A percentile compares a stretch with the other conserved stretches of the same genome.
Conservation (phyloP, 2,797 vertebrate species). For the Tympanoctomys barrerae region DNA sequence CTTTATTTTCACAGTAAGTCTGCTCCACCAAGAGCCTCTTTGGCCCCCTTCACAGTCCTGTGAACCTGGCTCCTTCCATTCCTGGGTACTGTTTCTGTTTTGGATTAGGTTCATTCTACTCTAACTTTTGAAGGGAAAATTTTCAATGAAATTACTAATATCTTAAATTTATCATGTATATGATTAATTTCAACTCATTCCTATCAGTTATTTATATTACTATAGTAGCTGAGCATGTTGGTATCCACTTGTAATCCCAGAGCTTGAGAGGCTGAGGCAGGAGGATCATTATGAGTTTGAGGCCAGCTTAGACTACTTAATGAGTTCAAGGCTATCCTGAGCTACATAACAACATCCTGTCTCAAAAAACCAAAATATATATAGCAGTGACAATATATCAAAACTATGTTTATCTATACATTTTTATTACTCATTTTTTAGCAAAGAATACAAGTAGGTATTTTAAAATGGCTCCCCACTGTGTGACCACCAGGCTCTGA, state of each 20-base stretch:
- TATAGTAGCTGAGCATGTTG: neutral
- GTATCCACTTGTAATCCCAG: neutral
- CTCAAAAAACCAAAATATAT: neutral
- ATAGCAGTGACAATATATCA: neutral
- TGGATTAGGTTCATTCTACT: neutral
- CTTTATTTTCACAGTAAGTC: neutral
- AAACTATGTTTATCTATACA: neutral
- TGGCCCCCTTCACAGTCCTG: neutral
- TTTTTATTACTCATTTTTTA: slow-evolving; percentile 4
- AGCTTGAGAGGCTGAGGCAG: neutral
- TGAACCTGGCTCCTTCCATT: neutral
- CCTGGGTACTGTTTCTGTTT: neutral
- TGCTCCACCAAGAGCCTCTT: neutral
- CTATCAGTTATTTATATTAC: neutral
- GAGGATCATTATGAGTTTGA: neutral
- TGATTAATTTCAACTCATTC: neutral
- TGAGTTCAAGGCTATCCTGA: neutral
- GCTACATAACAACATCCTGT: neutral
- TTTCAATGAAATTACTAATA: neutral
- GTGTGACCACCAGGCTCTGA: neutral
- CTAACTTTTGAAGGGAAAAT: neutral
- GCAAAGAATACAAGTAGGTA: neutral
- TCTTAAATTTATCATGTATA: neutral
- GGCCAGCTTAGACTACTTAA: neutral
- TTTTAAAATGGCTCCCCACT: neutral